A percentile compares a stretch with the other conserved stretches of the same genome.
phyloP scores from a whole-genome alignment of 2,797 vertebrate genomes.

The Sorex maritimensis region DNA sequence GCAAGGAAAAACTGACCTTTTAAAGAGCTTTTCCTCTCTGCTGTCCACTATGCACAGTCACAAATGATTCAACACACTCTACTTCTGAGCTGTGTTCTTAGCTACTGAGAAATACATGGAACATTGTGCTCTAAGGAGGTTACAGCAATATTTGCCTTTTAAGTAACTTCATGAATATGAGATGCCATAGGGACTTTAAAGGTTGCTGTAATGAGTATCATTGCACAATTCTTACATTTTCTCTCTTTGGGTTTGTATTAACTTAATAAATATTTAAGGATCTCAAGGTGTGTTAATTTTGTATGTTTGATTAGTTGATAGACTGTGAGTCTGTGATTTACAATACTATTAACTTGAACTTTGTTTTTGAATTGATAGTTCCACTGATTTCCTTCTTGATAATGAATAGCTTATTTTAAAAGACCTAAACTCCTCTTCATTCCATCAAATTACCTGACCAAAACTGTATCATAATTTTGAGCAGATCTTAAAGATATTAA shows the following conservation, averaged over 20 bases:
- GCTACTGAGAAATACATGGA: too few relatives aligned
- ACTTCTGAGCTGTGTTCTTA: too few relatives aligned
- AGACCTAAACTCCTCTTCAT: neutral
- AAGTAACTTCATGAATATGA: neutral
- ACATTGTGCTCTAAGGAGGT: neutral
- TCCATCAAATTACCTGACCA: too few relatives aligned
- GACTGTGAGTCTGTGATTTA: too few relatives aligned
- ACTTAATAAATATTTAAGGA: neutral
- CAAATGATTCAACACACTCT: neutral
- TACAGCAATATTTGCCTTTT: neutral
- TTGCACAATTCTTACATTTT: neutral
- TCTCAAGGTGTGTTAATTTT: too few relatives aligned
- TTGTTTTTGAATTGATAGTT: neutral
- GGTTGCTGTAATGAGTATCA: neutral
- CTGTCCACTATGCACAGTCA: neutral
- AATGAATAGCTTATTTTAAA: neutral
- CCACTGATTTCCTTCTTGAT: neutral
- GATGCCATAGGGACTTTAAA: neutral
- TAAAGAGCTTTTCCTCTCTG: neutral
- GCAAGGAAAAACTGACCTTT: neutral
- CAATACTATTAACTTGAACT: neutral
- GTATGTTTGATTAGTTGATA: too few relatives aligned
- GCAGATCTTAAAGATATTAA: neutral
- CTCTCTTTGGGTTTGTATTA: slow-evolving; percentile 6
- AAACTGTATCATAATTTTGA: neutral